Evolutionary conservation across 2,797 vertebrate genomes (phyloP), one percentile per base, ranked within the genome.

Genomic region (Liparis tanakae): DNA sequence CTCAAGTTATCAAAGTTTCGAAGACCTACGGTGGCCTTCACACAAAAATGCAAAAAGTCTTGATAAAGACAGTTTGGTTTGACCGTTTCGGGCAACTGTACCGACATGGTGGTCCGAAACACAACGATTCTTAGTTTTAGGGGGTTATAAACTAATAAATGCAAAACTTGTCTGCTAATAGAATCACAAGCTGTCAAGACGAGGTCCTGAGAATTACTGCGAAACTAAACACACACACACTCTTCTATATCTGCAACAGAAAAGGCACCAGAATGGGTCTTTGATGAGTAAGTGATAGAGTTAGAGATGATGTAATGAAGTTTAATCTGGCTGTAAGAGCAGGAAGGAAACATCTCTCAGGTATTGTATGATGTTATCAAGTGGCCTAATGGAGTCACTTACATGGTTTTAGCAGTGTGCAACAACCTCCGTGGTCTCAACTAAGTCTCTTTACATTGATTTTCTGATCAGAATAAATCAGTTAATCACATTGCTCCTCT

Each of bases 281-380:
- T 57, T 79, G 87, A 89, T 82, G 81, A 89, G 71, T 85, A 59
- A 75, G 74, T 77, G 39, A 91, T 88, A 73, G 75, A 72, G 88
- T 86, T 89, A 88, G 65, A 56, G 59, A 76, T 64, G 64, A 73
- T 61, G 43, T 92, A 92, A 92, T 91, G 88, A 86, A 86, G 86
- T 93, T 91, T 92, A 56, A 85, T 79, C 48, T 65, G 78, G 55
- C 85, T 84, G 78, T 90, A 89, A 89, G 84, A 90, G 88, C 93
- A 93, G 88, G 90, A 91, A 91, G 90, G 82, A 87, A 88, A 70
- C 78, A 78, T 90, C 87, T 87, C 79, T 84, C 86, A 92, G 88
- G 90, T 92, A 85, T 84, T 84, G 81, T 82, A 79, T 73, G 89
- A 93, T 94, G 85, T 92, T 92, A 93, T 93, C 91, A 61, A 81